Percentiles rank a stretch among this genome's conserved stretches.
Evolutionary conservation across 2,797 vertebrate species (phyloP).

Genomic region (Lepilemur ruficaudatus): DNA sequence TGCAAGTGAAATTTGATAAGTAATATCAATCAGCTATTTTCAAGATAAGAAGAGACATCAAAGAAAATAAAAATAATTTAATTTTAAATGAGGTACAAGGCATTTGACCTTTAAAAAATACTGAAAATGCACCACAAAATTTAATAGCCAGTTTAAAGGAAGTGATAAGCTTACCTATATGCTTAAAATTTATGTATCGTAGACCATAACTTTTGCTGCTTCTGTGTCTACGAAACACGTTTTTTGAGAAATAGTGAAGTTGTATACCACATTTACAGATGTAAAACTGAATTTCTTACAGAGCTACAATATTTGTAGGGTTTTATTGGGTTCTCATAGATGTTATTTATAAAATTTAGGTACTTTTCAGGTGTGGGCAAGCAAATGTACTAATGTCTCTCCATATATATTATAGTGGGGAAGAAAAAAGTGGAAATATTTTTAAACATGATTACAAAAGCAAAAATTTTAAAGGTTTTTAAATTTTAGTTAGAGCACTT

Average conservation of each 20-base stretch:
- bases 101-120: conserved; percentile 24
- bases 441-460: conserved; percentile 39
- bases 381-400: background rate
- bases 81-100: conserved; percentile 7
- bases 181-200: background rate
- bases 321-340: conserved; percentile 21
- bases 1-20: conserved; percentile 50
- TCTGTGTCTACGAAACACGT: conserved; percentile 21
- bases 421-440: background rate
- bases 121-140: background rate
- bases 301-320: background rate
- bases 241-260: conserved; percentile 38
- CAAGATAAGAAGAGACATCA: conserved; percentile 27
- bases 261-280: background rate
- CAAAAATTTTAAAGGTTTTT: background rate
- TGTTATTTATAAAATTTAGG: conserved; percentile 56
- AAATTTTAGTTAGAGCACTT: conserved; percentile 56
- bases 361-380: background rate
- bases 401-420: background rate
- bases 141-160: background rate
- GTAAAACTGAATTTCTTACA: conserved; percentile 56
- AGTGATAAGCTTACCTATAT: background rate
- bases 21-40: background rate
- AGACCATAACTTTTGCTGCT: background rate
- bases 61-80: conserved; percentile 16